Conservation (phyloP, 2,797 vertebrate species). For the Crocidura indochinensis region DNA sequence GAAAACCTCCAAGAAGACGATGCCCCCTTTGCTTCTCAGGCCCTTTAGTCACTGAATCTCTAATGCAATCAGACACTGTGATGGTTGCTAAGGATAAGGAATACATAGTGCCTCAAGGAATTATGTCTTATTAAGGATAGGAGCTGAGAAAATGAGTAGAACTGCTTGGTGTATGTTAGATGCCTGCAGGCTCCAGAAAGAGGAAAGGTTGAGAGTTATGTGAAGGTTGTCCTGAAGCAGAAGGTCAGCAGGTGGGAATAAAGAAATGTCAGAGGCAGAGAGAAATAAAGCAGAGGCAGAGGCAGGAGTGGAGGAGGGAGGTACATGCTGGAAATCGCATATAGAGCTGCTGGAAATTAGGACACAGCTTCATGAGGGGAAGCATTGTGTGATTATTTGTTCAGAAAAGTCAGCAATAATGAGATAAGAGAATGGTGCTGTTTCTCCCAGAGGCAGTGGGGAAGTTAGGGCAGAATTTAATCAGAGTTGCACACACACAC, state of each 20-base stretch:
- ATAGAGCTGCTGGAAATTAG: background rate
- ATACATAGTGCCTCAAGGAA: background rate
- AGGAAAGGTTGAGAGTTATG: background rate
- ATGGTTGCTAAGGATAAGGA: background rate
- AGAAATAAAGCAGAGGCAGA: background rate
- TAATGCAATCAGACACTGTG: background rate
- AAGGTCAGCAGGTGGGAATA: background rate
- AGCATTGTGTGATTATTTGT: background rate
- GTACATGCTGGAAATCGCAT: background rate
- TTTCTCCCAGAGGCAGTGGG: background rate
- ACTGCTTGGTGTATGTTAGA: too few species aligned
- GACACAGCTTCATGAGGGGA: rapidly evolving
- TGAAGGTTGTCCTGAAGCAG: background rate
- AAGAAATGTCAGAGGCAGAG: background rate
- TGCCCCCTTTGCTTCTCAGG: background rate
- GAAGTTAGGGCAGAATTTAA: too few species aligned
- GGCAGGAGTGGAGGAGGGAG: too few species aligned
- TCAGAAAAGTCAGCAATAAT: background rate
- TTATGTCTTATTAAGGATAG: background rate
- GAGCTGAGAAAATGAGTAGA: too few species aligned
- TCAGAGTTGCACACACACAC: too few species aligned
- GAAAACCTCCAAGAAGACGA: background rate
- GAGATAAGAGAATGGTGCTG: too few species aligned
- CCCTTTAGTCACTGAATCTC: background rate
- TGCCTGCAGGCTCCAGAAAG: background rate